A percentile compares a stretch with the other conserved stretches of the same genome.
Conservation (phyloP, 2,113 vertebrate genomes). For the Pollimyrus isidori region DNA sequence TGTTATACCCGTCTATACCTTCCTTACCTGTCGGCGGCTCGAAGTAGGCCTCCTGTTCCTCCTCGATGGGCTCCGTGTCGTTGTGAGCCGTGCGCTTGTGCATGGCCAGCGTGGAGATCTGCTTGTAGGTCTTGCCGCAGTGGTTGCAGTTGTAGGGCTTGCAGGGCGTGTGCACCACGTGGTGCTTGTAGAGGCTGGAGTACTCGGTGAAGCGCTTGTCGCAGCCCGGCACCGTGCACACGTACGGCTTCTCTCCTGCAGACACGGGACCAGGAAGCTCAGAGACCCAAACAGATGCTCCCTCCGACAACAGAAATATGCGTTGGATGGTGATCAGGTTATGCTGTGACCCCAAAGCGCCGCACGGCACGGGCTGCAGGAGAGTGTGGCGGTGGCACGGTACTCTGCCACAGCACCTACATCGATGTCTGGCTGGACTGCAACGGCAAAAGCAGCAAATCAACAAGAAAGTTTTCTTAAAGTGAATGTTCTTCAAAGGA, state of each 20-base stretch:
- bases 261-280: conserved; percentile 4
- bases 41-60: conserved; percentile 92
- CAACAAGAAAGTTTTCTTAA: neutral
- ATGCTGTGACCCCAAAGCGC: no score
- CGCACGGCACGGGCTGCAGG: no score
- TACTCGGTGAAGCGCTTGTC: conserved; percentile 98
- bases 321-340: neutral
- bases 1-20: no score
- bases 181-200: conserved; percentile 97
- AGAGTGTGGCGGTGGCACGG: no score
- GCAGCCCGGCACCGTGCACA: conserved; percentile 94
- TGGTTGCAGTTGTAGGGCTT: conserved; percentile 99
- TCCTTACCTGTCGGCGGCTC: conserved; percentile 82
- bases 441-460: neutral
- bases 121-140: conserved; percentile 97
- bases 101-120: conserved; percentile 97
- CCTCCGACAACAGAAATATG: neutral
- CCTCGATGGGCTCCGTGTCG: conserved; percentile 93
- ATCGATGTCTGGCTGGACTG: neutral
- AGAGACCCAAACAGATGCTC: neutral
- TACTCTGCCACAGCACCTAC: no score
- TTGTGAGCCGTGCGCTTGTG: conserved; percentile 96
- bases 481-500: neutral
- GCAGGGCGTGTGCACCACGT: conserved; percentile 96
- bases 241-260: conserved; percentile 95